Evolutionary conservation across 2,797 vertebrate genomes (phyloP), one percentile per base, ranked within the genome.

Genomic region (Mormyrus hasselquistii): DNA sequence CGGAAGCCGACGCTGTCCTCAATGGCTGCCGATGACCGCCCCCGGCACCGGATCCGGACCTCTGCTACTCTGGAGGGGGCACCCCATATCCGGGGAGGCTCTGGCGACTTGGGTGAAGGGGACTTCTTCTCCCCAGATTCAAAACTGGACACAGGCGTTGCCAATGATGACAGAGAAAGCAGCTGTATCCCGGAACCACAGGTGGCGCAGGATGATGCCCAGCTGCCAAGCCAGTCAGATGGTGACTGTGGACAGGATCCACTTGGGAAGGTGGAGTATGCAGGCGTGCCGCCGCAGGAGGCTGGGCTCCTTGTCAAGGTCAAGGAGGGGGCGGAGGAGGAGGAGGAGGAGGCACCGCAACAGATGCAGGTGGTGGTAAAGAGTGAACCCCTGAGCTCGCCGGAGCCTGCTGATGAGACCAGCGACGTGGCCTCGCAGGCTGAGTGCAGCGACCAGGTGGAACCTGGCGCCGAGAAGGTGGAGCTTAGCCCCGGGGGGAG

Each of bases 401-500:
- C 98, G 0, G 98, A 99, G 90, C 97, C 97, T 0, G 95, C 96
- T 2, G 97, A 99, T 0, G 98, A 99, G 92, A 97, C 96, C 91
- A 98, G 98, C 0, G 98, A 99, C 0, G 97, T 99, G 88, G 98
- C 97, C 0, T 99, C 97, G 0, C 98, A 98, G 62, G 97, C 97
- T 0, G 98, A 99, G 91, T 97, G 97, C 91, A 98, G 97, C 0
- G 97, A 99, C 91, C 97, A 96, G 0, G 97, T 97, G 0, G 98
- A 98, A 90, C 96, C 97, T 1, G 97, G 97, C 12, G 95, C 96
- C 76, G 98, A 98, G 93, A 99, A 99, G 92, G 97, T 98, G 44
- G 98, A 98, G 92, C 95, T 98, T 91, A 99, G 99, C 91, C 98
- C 99, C 0, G 97, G 98, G 90, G 98, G 98, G 93, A 99, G 99